Evolutionary conservation across 2,113 vertebrate genomes (phyloP), one percentile per base, ranked within the genome.

Genomic region (Tylochromis polylepis): DNA sequence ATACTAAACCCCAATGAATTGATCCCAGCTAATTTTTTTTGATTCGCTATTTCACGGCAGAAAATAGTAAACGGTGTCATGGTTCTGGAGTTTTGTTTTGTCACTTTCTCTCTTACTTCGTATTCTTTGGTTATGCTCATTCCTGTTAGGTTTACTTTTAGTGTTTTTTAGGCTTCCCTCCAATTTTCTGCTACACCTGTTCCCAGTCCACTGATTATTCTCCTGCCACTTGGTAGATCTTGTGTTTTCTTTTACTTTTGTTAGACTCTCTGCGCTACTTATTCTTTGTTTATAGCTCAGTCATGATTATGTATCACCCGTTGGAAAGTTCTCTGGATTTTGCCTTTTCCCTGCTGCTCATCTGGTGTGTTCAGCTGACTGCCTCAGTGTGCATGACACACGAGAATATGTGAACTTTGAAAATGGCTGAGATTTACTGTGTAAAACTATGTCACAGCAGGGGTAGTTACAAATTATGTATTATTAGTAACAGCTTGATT

Each of bases 11-110:
- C 62, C 65, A 2, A 70, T 24, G 15, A 70, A 70, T 36, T 24
- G 65, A 16, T 24, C n/a, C n/a, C 1, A 70, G 36, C 3, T 0
- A 24, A 3, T 1, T 0, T 41, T 36, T 36, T 59, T 70, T 10
- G 3, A 70, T 70, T 62, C 0, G 3, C 18, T 70, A 43, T 72
- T 72, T 72, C 9, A 43, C 27, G 5, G 38, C 14, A 43, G 65
- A 72, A 46, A 72, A 27, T 72, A 27, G 43, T 72, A 10, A 22
- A 43, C 2, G 18, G 38, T 46, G 38, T 24, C 65, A 43, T 43
- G 8, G 14, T 27, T 72, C 14, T 72, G 41, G 38, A 46, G 8
- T 4, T 46, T 24, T 27, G 8, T 46, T 72, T 27, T 72, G 8
- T 27, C 41, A 46, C 8, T 11, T 72, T 46, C 2, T 6, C 14